Percentiles rank a stretch among this genome's conserved stretches.
Evolutionary conservation across 2,888 invertebrate genomes (phyloP).

Genomic region (Tromatobia lineatoria): DNA sequence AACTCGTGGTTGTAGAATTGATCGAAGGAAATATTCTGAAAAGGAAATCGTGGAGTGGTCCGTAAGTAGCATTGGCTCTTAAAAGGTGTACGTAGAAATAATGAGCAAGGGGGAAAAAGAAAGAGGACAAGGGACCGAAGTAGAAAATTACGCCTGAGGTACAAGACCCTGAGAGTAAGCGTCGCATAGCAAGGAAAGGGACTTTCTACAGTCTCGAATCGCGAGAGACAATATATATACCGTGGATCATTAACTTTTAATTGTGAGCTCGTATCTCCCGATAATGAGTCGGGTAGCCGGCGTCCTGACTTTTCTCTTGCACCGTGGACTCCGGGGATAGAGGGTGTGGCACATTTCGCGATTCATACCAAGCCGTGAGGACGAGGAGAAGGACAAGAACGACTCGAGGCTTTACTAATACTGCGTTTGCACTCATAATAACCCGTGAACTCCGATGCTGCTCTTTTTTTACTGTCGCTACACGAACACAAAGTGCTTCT

Average conservation of each 20-base stretch:
- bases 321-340: conserved; percentile 1
- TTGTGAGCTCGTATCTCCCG: conserved; percentile 71
- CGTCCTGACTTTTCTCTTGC: conserved; percentile 33
- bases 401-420: conserved; percentile 31
- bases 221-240: conserved; percentile 41
- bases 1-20: not conserved
- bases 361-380: conserved; percentile 46
- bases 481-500: conserved; percentile 30
- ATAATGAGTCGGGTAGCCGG: conserved; percentile 69
- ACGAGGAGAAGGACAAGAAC: conserved; percentile 39
- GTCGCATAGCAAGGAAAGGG: conserved; percentile 23
- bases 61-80: conserved; percentile 53
- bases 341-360: conserved; percentile 46
- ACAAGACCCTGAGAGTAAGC: conserved; percentile 14
- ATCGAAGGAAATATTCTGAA: conserved; percentile 1
- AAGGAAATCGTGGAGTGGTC: conserved; percentile 28
- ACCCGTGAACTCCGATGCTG: conserved; percentile 32
- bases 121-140: conserved; percentile 43
- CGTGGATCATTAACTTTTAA: conserved; percentile 73
- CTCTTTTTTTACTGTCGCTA: conserved; percentile 33
- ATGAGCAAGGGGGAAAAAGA: conserved; percentile 12
- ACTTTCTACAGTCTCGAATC: conserved; percentile 54
- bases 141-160: conserved; percentile 64
- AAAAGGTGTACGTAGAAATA: conserved; percentile 43
- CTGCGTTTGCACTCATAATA: conserved; percentile 54